Conservation (phyloP, 2,113 vertebrate species). For the Notarius quadriscutis region DNA sequence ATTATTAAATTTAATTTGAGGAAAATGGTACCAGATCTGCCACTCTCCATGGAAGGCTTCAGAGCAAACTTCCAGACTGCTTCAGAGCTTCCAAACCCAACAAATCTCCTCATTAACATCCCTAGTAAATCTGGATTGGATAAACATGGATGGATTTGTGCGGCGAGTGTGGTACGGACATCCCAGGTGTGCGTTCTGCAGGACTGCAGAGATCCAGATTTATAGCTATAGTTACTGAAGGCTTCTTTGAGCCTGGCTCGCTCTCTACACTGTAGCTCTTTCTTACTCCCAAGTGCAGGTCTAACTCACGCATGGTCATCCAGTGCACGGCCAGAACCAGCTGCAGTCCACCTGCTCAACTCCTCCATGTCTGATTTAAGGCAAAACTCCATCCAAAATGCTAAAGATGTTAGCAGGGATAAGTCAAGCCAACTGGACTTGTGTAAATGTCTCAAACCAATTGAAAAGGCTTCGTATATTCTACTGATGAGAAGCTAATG, state of each 20-base stretch:
- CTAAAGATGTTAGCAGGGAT: background rate
- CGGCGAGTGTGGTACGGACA: background rate
- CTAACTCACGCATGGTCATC: slow-evolving; percentile 8
- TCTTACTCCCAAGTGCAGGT: slow-evolving; percentile 28
- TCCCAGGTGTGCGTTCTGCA: slow-evolving; percentile 29
- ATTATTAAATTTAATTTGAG: slow-evolving; percentile 38
- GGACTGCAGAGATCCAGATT: background rate
- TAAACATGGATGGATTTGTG: slow-evolving; percentile 17
- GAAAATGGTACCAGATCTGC: slow-evolving; percentile 34
- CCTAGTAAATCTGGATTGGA: slow-evolving; percentile 33
- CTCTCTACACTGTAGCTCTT: slow-evolving; percentile 13
- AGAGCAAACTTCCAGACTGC: slow-evolving; percentile 30
- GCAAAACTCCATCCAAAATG: background rate
- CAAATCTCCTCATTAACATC: slow-evolving; percentile 38
- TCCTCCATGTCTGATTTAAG: slow-evolving; percentile 23
- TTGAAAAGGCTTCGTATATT: background rate
- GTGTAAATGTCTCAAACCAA: background rate
- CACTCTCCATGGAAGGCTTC: slow-evolving; percentile 27
- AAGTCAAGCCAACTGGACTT: background rate
- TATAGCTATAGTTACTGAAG: slow-evolving; percentile 12
- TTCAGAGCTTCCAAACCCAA: slow-evolving; percentile 31
- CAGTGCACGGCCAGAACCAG: background rate
- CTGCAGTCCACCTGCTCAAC: slow-evolving; percentile 38
- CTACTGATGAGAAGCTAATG: background rate
- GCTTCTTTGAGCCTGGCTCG: background rate